Evolutionary conservation across 2,797 vertebrate species (phyloP).

Genomic region (Schizopygopsis malacanthus): DNA sequence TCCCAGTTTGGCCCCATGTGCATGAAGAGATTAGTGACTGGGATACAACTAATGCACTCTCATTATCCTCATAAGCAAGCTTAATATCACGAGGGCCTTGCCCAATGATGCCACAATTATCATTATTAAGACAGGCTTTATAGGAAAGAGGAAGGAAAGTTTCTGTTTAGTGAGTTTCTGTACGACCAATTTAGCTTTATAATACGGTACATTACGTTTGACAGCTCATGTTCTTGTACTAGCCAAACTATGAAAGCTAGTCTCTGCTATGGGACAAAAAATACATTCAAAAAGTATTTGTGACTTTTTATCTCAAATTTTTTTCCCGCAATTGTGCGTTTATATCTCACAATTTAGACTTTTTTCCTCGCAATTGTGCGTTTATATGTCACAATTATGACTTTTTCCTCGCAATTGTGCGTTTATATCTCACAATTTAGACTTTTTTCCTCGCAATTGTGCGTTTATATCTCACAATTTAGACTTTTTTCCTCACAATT

Average conservation of each 20-base stretch:
- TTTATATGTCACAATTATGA: no score
- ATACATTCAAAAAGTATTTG: neutral
- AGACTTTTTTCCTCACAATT: no score
- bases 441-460: neutral
- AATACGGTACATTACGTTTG: neutral
- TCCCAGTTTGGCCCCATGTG: conserved; percentile 29
- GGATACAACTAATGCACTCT: conserved; percentile 18
- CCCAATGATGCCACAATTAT: conserved; percentile 3
- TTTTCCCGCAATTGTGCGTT: neutral
- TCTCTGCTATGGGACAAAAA: neutral
- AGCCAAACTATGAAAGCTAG: neutral
- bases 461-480: neutral
- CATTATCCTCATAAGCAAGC: conserved; percentile 19
- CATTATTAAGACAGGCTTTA: conserved; percentile 8
- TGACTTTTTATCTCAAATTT: neutral
- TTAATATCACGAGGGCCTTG: neutral
- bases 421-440: neutral
- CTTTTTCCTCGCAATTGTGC: neutral
- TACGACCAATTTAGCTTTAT: neutral
- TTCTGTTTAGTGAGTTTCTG: neutral
- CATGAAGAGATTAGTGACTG: conserved; percentile 27
- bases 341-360: neutral
- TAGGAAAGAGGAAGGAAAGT: neutral
- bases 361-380: no score
- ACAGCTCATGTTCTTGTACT: neutral